phyloP scores from a whole-genome alignment of 2,113 vertebrate genomes.

The Callospermophilus lateralis region DNA sequence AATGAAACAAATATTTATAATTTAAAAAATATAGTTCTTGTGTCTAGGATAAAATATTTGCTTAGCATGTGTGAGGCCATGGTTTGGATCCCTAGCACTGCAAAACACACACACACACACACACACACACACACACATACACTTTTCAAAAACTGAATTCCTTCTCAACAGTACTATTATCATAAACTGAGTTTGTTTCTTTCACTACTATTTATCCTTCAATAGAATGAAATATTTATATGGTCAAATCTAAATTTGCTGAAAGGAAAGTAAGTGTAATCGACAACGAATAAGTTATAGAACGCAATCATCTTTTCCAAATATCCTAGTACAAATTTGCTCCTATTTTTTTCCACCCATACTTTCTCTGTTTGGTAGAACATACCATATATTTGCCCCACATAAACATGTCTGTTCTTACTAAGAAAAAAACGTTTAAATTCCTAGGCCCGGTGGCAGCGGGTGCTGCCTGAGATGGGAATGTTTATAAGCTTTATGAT shows the following conservation, averaged over 20 bases:
- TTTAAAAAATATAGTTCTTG: conserved; percentile 15
- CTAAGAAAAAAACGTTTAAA: conserved; percentile 73
- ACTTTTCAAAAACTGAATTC: neutral
- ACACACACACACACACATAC: neutral
- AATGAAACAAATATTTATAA: conserved; percentile 37
- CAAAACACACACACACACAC: neutral
- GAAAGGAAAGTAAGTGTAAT: conserved; percentile 62
- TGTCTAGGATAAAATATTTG: neutral
- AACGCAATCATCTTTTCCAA: conserved; percentile 78
- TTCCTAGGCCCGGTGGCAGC: conserved; percentile 75
- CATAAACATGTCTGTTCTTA: conserved; percentile 88
- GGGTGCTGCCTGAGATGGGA: conserved; percentile 83
- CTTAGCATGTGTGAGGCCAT: neutral
- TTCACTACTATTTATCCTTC: neutral
- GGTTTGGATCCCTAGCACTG: neutral
- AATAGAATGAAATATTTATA: conserved; percentile 39
- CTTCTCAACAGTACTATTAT: neutral
- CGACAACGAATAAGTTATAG: conserved; percentile 72
- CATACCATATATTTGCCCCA: conserved; percentile 82
- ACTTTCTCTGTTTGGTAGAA: conserved; percentile 84
- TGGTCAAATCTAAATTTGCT: conserved; percentile 38
- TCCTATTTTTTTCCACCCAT: conserved; percentile 73
- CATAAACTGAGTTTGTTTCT: neutral
- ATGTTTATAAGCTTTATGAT: conserved; percentile 91
- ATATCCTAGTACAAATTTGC: conserved; percentile 74